phyloP scores from a whole-genome alignment of 2,113 vertebrate genomes.

The Oreamnos americanus region DNA sequence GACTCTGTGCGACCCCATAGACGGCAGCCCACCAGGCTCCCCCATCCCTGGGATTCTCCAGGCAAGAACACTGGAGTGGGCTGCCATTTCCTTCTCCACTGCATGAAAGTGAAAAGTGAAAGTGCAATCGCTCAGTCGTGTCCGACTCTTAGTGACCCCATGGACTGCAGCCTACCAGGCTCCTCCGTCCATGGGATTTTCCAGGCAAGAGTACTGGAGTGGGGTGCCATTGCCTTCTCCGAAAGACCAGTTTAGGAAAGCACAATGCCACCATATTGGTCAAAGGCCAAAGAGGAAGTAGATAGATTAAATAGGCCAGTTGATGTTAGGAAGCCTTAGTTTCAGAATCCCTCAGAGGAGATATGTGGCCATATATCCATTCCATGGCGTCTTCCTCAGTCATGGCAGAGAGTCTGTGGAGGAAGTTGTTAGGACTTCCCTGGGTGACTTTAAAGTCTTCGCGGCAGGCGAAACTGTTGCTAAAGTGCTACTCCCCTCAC shows the following conservation, averaged over 20 bases:
- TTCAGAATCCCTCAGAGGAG: neutral
- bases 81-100: no score
- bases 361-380: neutral
- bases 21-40: no score
- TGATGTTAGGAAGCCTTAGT: neutral
- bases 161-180: no score
- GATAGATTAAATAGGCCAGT: neutral
- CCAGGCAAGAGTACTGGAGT: no score
- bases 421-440: neutral
- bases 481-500: rapidly evolving
- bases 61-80: no score
- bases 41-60: no score
- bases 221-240: no score
- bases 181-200: no score
- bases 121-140: no score
- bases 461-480: neutral
- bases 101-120: no score
- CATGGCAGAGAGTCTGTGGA: neutral
- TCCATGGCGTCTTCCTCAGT: neutral
- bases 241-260: neutral
- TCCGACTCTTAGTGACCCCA: no score
- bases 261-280: neutral
- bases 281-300: neutral
- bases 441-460: neutral
- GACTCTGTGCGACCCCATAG: no score